Base-by-base conservation (phyloP, 2,113 vertebrate genomes). In the Callipepla squamata region DNA sequence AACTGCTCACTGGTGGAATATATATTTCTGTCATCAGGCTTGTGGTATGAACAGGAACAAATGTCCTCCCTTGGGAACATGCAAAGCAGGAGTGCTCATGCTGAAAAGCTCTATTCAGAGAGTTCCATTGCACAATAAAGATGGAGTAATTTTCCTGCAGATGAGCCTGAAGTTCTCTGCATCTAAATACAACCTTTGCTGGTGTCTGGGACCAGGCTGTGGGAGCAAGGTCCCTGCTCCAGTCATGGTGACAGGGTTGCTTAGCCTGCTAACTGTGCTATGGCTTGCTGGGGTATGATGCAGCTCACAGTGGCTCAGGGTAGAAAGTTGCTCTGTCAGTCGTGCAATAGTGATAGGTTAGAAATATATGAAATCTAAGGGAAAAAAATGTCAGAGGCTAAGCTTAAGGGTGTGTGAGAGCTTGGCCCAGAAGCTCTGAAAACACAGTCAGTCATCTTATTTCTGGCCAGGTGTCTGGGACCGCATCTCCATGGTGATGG, bases 381-480 rank as follows among this genome's bases (percentile, higher is more conserved):
- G 30, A 13, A 17, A 53, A 22, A 45, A 6, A 53, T 53, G 11
- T 67, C 15, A 89, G 34, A 70, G 38, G 20, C 38, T 77, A 50
- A 13, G 50, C 18, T 83, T 36, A 36, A 40, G 16, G 20, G 4
- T 74, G 15, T 7, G 4, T 3, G 20, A 32, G 48, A 45, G 19
- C 34, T 70, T 17, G 6, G 9, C 44, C 26, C 57, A 67, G 44
- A 59, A 74, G 38, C 68, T 83, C 72, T 94, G 81, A 30, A 26
- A 83, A 75, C 1, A 3, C 8, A 11, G 5, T 50, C 9, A 34
- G 5, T 55, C 17, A 3, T 32, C 40, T 19, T 32, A 20, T 14
- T 87, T 87, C 26, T 40, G 40, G 53, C 51, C 65, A 99, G 99
- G 98, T 26, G 94, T 98, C 69, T 99, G 98, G 98, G 97, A 98